phyloP scores from a whole-genome alignment of 2,888 invertebrate species.

The Dynastes grantii region DNA sequence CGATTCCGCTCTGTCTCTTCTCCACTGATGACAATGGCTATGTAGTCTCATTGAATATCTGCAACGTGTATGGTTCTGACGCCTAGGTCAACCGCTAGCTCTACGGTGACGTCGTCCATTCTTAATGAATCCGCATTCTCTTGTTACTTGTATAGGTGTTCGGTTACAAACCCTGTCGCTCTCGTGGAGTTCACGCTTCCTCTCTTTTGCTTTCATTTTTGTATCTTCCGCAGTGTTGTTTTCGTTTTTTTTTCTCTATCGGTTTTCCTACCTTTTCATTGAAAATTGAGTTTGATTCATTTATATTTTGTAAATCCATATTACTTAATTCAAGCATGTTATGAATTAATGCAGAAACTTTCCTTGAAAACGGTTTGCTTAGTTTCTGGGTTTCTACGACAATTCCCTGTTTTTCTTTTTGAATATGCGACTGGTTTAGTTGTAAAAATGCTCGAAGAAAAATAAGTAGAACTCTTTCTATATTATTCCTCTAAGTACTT shows the following conservation, averaged over 20 bases:
- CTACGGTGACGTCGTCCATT: conserved; percentile 41
- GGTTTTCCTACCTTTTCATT: not conserved
- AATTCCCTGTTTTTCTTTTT: too few species aligned
- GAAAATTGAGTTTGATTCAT: not conserved
- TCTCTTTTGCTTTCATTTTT: conserved; percentile 23
- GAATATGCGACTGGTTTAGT: too few species aligned
- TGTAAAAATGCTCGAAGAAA: too few species aligned
- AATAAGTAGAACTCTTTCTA: too few species aligned
- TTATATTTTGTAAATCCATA: not conserved
- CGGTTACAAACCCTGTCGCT: conserved; percentile 1
- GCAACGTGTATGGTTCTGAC: conserved; percentile 58
- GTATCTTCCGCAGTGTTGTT: not conserved
- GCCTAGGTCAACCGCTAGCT: conserved; percentile 61
- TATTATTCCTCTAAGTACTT: too few species aligned
- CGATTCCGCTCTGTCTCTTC: conserved; percentile 33
- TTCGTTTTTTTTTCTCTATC: not conserved
- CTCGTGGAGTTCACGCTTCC: not conserved
- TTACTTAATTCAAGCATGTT: too few species aligned
- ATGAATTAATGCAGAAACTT: too few species aligned
- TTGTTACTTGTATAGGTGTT: not conserved
- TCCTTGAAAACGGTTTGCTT: too few species aligned
- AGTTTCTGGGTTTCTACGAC: too few species aligned
- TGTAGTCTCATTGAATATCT: conserved; percentile 66
- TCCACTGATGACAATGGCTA: conserved; percentile 49
- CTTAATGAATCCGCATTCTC: conserved; percentile 42